Evolutionary conservation across 2,888 invertebrate genomes (phyloP).

Genomic region (Acrobeloides nanus): DNA sequence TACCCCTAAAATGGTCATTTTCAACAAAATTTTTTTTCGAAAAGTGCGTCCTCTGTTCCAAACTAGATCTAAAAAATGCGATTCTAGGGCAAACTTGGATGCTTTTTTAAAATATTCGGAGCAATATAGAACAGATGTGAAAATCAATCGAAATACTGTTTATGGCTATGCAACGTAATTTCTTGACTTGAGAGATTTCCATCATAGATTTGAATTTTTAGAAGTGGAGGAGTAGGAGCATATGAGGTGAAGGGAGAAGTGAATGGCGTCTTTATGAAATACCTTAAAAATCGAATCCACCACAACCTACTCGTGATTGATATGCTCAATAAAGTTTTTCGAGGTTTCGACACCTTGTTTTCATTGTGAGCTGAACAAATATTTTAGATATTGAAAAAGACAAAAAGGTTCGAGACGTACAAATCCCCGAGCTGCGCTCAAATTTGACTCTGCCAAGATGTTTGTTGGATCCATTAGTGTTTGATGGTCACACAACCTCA

Average conservation of each 20-base stretch:
- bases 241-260: constrained; percentile 52
- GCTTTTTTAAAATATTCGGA: constrained; percentile 33
- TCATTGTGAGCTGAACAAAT: constrained; percentile 10
- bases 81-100: constrained; percentile 25
- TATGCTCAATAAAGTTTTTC: constrained; percentile 45
- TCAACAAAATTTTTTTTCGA: too few species aligned
- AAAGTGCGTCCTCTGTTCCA: too few species aligned
- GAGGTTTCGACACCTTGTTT: constrained; percentile 25
- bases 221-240: constrained; percentile 52
- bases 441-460: constrained; percentile 53
- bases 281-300: constrained; percentile 46
- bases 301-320: constrained; percentile 37
- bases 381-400: constrained; percentile 53
- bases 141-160: constrained; percentile 47
- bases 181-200: constrained; percentile 26
- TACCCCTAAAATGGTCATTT: too few species aligned
- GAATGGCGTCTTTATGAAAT: constrained; percentile 54
- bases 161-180: constrained; percentile 50
- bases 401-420: constrained; percentile 44
- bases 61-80: background rate
- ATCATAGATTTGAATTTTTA: constrained; percentile 9
- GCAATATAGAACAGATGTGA: constrained; percentile 29
- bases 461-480: constrained; percentile 53
- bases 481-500: constrained; percentile 47
- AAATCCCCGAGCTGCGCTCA: constrained; percentile 55